phyloP scores from a whole-genome alignment of 64 coral and sea anemone genomes.

The Anthopleura sola region DNA sequence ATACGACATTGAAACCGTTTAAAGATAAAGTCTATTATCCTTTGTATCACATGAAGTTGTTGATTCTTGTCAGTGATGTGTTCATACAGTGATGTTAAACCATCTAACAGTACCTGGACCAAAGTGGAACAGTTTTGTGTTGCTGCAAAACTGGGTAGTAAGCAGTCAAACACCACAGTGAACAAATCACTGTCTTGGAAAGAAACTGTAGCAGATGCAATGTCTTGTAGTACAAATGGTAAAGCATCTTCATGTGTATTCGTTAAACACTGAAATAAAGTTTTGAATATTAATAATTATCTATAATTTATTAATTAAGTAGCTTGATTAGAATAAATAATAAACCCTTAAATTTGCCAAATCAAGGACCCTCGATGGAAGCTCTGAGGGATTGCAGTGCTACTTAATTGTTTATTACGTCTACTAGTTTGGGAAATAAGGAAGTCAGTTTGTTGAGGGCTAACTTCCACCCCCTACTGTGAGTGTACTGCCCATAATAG shows the following conservation, averaged over 20 bases:
- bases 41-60: background rate
- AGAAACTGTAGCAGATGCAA: background rate
- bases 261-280: slow-evolving; percentile 1
- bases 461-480: no score
- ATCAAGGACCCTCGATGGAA: no score
- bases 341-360: no score
- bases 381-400: no score
- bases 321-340: no score
- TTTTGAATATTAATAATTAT: background rate
- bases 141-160: background rate
- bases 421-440: no score
- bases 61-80: background rate
- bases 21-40: background rate
- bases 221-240: slow-evolving; percentile 2
- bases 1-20: background rate
- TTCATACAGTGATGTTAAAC: background rate
- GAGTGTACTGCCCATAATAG: no score
- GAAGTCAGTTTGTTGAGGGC: no score
- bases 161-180: background rate
- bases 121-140: background rate
- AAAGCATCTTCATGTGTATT: background rate
- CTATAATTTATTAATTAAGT: no score
- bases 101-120: background rate
- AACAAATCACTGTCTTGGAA: background rate
- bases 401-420: no score